Evolutionary conservation across 2,113 vertebrate species (phyloP).

Genomic region (Tauraco erythrolophus): DNA sequence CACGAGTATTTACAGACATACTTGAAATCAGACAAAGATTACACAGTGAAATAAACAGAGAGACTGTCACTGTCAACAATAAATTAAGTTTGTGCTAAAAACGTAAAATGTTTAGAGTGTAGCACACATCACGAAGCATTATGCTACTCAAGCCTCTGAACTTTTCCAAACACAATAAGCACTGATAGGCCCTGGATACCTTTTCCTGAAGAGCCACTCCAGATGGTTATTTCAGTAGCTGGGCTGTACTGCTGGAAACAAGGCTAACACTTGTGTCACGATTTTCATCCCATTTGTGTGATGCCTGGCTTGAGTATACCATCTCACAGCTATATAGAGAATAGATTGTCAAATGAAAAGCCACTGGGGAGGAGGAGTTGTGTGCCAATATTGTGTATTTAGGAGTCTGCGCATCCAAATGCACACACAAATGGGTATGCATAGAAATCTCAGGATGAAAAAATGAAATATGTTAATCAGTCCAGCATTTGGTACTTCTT

Average conservation of each 20-base stretch:
- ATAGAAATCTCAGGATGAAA: neutral
- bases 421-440: neutral
- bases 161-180: conserved; percentile 30
- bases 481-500: neutral
- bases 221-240: neutral
- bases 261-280: neutral
- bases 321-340: neutral
- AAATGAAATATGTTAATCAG: neutral
- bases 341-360: neutral
- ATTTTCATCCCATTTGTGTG: neutral
- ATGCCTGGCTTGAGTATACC: neutral
- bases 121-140: neutral
- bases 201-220: conserved; percentile 25
- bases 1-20: conserved; percentile 48
- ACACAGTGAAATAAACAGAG: conserved; percentile 48
- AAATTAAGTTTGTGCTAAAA: conserved; percentile 27
- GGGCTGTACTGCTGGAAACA: neutral
- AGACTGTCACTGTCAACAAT: conserved; percentile 24
- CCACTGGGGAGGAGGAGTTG: neutral
- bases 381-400: neutral
- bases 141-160: conserved; percentile 27
- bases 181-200: conserved; percentile 19
- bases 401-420: neutral
- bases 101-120: conserved; percentile 18
- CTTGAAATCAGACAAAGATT: conserved; percentile 67